Evolutionary conservation across 2,113 vertebrate genomes (phyloP), one percentile per base, ranked within the genome.

Genomic region (Anoplopoma fimbria): DNA sequence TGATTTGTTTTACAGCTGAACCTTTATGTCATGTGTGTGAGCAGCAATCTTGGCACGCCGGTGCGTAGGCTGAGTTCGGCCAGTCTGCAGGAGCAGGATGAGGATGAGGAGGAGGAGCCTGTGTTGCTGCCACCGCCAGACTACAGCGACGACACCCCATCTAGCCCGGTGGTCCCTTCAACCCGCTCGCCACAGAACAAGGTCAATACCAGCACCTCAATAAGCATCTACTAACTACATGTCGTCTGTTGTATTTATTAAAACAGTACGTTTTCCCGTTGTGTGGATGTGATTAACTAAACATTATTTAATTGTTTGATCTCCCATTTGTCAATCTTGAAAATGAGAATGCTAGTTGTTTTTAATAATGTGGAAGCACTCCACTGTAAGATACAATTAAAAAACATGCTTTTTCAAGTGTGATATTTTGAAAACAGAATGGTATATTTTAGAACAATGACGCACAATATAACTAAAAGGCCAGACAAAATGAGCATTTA

Each of bases 61-160:
- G 83, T 96, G 57, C 94, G 95, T 27, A 95, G 95, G 34, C 76
- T 96, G 3, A 98, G 96, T 33, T 95, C 94, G 0, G 92, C 91
- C 83, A 96, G 97, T 80, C 86, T 97, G 33, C 86, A 93, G 1
- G 96, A 97, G 82, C 96, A 95, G 47, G 96, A 97, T 57, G 97
- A 96, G 45, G 91, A 95, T 42, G 96, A 97, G 62, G 97, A 95
- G 47, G 91, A 81, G 4, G 93, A 91, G 21, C 88, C 90, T 0
- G 94, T 98, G 29, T 81, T 96, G 74, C 95, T 99, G 65, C 98
- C 98, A 0, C 97, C 97, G 0, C 96, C 97, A 0, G 97, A 99
- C 90, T 99, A 99, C 83, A 84, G 95, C 68, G 95, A 97, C 21
- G 65, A 93, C 34, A 0, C 34, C 86, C 89, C 82, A 79, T 75